A percentile compares a stretch with the other conserved stretches of the same genome.
phyloP scores from a whole-genome alignment of 2,888 invertebrate genomes.

The Pandemis heparana region DNA sequence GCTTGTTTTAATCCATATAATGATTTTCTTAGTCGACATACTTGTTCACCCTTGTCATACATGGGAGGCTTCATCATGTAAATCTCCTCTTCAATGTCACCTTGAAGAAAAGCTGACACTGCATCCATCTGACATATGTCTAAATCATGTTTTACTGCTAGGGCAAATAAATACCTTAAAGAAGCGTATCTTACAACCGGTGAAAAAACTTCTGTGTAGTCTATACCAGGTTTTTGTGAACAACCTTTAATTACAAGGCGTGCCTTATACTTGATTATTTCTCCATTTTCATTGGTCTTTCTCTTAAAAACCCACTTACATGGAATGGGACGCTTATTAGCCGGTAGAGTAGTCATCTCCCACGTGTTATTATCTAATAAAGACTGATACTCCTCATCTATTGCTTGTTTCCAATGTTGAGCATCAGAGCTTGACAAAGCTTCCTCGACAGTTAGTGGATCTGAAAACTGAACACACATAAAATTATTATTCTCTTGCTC shows the following conservation, averaged over 20 bases:
- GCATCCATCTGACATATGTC: neutral
- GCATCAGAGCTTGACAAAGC: no score
- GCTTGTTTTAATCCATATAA: constrained; percentile 46
- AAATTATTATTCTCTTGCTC: no score
- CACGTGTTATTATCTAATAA: no score
- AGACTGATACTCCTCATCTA: no score
- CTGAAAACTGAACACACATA: no score
- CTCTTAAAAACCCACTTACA: no score
- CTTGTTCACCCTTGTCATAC: constrained; percentile 42
- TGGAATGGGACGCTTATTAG: no score
- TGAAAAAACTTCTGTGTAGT: neutral
- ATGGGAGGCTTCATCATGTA: neutral
- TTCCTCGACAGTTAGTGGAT: no score
- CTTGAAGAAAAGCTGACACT: neutral
- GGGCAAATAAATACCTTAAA: neutral
- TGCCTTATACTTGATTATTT: no score
- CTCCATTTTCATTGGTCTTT: no score
- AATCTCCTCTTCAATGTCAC: neutral
- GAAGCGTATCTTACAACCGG: neutral
- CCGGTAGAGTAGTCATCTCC: no score
- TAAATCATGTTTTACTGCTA: neutral
- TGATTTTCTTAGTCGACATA: neutral
- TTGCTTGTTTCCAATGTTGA: no score
- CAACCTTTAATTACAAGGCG: neutral
- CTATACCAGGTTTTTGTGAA: neutral